A percentile compares a stretch with the other conserved stretches of the same genome.
phyloP scores from a whole-genome alignment of 2,888 invertebrate genomes.

The Fragum sueziense region DNA sequence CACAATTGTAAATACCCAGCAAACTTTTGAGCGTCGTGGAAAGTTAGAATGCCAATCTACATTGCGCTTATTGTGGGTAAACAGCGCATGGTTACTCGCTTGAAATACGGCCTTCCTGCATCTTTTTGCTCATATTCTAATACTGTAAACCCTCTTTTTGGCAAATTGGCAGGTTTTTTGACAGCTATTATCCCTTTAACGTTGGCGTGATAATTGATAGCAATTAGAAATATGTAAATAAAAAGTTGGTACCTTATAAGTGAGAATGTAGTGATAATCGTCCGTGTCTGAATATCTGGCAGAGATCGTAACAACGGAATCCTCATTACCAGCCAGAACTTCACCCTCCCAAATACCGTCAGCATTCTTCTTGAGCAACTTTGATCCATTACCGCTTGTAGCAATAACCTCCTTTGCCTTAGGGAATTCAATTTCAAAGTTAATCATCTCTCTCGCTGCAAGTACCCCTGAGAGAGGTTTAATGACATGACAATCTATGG shows the following conservation, averaged over 20 bases:
- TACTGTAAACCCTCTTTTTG: no score
- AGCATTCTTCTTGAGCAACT: conserved; percentile 40
- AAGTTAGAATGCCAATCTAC: no score
- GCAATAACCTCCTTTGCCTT: conserved; percentile 47
- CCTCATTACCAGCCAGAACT: conserved; percentile 58
- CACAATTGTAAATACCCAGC: no score
- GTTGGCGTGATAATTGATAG: no score
- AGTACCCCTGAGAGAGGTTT: conserved; percentile 56
- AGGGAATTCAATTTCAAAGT: conserved; percentile 54
- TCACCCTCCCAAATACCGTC: conserved; percentile 55
- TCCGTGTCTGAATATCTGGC: conserved; percentile 43
- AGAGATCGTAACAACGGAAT: conserved; percentile 58
- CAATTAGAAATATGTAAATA: no score
- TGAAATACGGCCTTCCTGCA: no score
- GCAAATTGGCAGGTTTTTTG: no score
- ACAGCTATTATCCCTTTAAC: no score
- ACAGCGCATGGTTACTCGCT: no score
- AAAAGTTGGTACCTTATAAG: conserved; percentile 61
- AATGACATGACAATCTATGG: conserved; percentile 54
- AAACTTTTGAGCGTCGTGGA: no score
- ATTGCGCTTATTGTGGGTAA: no score
- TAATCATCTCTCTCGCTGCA: conserved; percentile 53
- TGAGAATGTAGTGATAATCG: conserved; percentile 58
- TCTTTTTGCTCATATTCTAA: no score
- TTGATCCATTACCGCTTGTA: conserved; percentile 62